Conservation (phyloP, 2,797 vertebrate genomes). For the Falco concolor region DNA sequence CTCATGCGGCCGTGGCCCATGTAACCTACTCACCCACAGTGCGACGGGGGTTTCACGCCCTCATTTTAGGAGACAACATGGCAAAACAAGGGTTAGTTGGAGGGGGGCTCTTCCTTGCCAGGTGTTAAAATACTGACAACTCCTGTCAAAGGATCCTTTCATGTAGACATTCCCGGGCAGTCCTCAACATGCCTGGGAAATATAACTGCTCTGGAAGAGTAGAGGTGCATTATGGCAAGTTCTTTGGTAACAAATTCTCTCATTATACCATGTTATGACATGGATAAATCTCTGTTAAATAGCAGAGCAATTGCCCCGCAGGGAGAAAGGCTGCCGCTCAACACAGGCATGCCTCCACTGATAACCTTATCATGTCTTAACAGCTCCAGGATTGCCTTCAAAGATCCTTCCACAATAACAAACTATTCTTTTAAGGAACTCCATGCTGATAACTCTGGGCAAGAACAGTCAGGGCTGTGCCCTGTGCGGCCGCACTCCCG, state of each 20-base stretch:
- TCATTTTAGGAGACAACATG: neutral
- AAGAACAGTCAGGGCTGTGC: neutral
- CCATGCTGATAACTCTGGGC: neutral
- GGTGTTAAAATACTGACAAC: conserved; percentile 67
- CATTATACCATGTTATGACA: conserved; percentile 74
- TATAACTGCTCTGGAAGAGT: conserved; percentile 55
- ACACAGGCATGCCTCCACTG: conserved; percentile 65
- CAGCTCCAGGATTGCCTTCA: conserved; percentile 58
- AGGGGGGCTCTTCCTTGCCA: conserved; percentile 47
- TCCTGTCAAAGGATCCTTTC: conserved; percentile 67
- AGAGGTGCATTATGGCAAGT: conserved; percentile 50
- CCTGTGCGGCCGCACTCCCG: rapidly evolving
- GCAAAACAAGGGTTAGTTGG: conserved; percentile 46
- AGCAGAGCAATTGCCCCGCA: conserved; percentile 62
- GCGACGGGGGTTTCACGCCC: rapidly evolving
- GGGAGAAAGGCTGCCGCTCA: conserved; percentile 49
- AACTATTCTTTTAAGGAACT: neutral
- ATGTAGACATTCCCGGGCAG: conserved; percentile 69
- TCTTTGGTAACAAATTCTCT: conserved; percentile 66
- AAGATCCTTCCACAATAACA: conserved; percentile 25
- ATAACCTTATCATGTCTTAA: conserved; percentile 74
- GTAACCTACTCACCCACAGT: neutral
- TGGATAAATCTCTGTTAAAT: conserved; percentile 62
- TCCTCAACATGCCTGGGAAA: conserved; percentile 63
- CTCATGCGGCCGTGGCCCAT: rapidly evolving